A percentile compares a stretch with the other conserved stretches of the same genome.
Conservation (phyloP, 2,113 vertebrate species). For the Tupaia tana region DNA sequence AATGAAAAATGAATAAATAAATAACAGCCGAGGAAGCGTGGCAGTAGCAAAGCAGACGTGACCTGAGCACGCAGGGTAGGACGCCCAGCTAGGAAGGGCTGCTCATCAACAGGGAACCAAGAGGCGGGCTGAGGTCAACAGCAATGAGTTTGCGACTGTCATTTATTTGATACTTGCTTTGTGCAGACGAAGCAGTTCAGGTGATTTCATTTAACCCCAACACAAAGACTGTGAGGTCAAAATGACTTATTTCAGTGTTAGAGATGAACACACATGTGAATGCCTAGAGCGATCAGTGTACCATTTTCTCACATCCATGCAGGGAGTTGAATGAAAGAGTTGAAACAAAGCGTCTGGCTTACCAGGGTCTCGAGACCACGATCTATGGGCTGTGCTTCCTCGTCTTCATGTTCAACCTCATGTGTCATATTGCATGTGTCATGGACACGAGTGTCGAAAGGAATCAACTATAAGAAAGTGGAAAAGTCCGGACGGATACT, state of each 20-base stretch:
- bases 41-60: neutral
- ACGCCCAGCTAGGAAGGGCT: neutral
- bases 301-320: neutral
- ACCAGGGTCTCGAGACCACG: neutral
- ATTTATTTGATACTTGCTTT: neutral
- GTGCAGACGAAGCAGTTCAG: neutral
- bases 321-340: neutral
- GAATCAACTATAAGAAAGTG: neutral
- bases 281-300: neutral
- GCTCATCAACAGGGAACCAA: neutral
- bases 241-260: constrained; percentile 14
- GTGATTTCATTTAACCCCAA: neutral
- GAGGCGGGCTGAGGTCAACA: neutral
- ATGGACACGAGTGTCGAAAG: neutral
- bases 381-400: neutral
- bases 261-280: neutral
- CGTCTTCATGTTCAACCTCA: neutral
- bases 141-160: neutral
- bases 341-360: neutral
- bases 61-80: neutral
- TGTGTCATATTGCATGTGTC: constrained; percentile 37
- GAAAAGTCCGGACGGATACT: neutral
- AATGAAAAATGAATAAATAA: too few species aligned
- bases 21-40: neutral
- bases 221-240: neutral